phyloP scores from a whole-genome alignment of 2,888 invertebrate species.

The Phortica magna region DNA sequence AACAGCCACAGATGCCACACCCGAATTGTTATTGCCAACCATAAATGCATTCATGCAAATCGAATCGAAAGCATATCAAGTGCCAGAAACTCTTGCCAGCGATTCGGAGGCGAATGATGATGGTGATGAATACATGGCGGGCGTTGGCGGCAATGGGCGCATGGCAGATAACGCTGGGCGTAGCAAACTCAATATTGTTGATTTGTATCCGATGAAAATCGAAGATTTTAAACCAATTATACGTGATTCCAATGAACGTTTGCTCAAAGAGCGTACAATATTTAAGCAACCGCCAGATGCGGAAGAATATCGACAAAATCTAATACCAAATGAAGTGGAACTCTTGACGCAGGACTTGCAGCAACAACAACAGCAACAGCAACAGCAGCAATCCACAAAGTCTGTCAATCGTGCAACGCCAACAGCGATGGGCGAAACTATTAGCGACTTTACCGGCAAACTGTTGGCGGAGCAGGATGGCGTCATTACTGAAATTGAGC shows the following conservation, averaged over 20 bases:
- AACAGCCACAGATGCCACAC: not conserved
- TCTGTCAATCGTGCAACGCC: constrained; percentile 35
- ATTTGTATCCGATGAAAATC: constrained; percentile 74
- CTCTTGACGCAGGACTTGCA: constrained; percentile 33
- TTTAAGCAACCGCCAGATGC: constrained; percentile 55
- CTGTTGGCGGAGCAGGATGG: constrained; percentile 76
- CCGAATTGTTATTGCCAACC: constrained; percentile 39
- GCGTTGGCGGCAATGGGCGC: not conserved
- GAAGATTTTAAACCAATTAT: constrained; percentile 75
- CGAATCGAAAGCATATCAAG: constrained; percentile 55
- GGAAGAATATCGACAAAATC: constrained; percentile 63
- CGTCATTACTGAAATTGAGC: constrained; percentile 77
- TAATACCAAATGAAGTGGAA: constrained; percentile 69
- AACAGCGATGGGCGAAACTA: constrained; percentile 34
- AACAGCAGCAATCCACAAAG: constrained; percentile 40
- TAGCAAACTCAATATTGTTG: constrained; percentile 75
- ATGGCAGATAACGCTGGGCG: not conserved
- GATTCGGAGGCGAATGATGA: constrained; percentile 45
- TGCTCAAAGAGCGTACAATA: constrained; percentile 67
- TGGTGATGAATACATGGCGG: constrained; percentile 37
- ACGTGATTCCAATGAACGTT: constrained; percentile 67
- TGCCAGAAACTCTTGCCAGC: constrained; percentile 59
- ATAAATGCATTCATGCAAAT: constrained; percentile 62
- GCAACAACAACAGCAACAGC: constrained; percentile 34
- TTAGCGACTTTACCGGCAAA: constrained; percentile 74